A percentile compares a stretch with the other conserved stretches of the same genome.
phyloP scores from a whole-genome alignment of 2,888 invertebrate species.

The Drosophila gaucha region DNA sequence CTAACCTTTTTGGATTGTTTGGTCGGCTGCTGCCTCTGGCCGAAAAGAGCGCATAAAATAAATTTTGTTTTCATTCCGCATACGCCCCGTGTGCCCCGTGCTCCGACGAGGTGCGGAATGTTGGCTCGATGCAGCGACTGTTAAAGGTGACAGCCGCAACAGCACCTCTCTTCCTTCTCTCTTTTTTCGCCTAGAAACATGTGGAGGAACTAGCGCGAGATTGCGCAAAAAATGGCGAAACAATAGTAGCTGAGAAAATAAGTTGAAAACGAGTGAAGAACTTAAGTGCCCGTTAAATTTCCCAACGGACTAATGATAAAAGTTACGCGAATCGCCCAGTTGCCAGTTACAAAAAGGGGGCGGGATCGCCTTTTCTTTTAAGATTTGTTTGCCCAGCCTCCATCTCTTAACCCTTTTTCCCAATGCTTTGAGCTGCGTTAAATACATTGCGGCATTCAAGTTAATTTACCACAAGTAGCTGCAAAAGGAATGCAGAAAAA shows the following conservation, averaged over 20 bases:
- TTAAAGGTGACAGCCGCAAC: conserved; percentile 71
- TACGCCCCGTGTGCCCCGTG: conserved; percentile 6
- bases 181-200: conserved; percentile 20
- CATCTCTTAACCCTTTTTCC: conserved; percentile 58
- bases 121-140: conserved; percentile 45
- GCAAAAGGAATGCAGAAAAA: conserved; percentile 22
- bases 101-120: conserved; percentile 32
- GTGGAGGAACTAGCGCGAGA: conserved; percentile 40
- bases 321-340: conserved; percentile 65
- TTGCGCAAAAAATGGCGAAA: conserved; percentile 63
- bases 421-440: conserved; percentile 53
- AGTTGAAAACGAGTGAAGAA: conserved; percentile 71
- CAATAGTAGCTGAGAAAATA: conserved; percentile 64
- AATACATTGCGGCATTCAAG: conserved; percentile 78
- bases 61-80: conserved; percentile 61
- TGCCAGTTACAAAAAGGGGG: conserved; percentile 16
- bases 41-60: conserved; percentile 70
- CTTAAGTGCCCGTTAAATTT: conserved; percentile 83
- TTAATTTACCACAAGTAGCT: conserved; percentile 72
- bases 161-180: neutral
- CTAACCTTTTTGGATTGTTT: conserved; percentile 58
- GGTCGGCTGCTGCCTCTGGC: conserved; percentile 27
- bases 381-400: conserved; percentile 31
- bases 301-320: conserved; percentile 84
- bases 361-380: conserved; percentile 9